Evolutionary conservation across 2,888 invertebrate genomes (phyloP).

Genomic region (Eustalomyia histrio): DNA sequence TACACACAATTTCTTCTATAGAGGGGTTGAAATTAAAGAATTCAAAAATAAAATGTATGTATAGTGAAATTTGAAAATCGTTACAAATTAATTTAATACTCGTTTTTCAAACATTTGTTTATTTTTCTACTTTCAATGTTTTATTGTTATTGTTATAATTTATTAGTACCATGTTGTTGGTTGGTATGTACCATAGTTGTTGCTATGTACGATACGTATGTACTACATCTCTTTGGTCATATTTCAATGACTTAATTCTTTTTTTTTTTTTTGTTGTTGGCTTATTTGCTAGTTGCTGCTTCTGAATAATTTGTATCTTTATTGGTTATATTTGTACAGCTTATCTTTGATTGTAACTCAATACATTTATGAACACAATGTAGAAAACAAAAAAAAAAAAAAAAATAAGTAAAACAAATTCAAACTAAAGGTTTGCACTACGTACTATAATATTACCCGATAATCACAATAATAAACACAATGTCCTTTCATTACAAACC

Average conservation of each 20-base stretch:
- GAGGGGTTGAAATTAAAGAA: conserved; percentile 49
- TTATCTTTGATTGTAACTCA: conserved; percentile 79
- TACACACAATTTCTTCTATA: conserved; percentile 26
- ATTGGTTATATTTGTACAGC: conserved; percentile 76
- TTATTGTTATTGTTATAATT: conserved; percentile 60
- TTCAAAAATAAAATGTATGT: conserved; percentile 9
- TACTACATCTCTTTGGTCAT: conserved; percentile 44
- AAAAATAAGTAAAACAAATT: conserved; percentile 1
- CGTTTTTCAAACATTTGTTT: conserved; percentile 60
- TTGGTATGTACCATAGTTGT: conserved; percentile 44
- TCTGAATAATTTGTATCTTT: conserved; percentile 50
- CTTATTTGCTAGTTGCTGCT: conserved; percentile 46
- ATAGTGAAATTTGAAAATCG: conserved; percentile 75
- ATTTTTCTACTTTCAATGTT: conserved; percentile 57
- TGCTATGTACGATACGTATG: conserved; percentile 50
- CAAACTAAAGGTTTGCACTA: conserved; percentile 26
- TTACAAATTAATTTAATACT: conserved; percentile 73
- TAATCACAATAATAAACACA: conserved; percentile 5
- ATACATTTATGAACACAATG: conserved; percentile 69
- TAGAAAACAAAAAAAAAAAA: conserved; percentile 1
- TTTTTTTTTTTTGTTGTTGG: no score
- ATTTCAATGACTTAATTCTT: conserved; percentile 47
- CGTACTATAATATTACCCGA: conserved; percentile 2
- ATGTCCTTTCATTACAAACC: conserved; percentile 17
- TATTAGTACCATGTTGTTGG: conserved; percentile 43